Base-by-base conservation (phyloP, 1,140 invertebrate genomes). In the Calliphora vicina region DNA sequence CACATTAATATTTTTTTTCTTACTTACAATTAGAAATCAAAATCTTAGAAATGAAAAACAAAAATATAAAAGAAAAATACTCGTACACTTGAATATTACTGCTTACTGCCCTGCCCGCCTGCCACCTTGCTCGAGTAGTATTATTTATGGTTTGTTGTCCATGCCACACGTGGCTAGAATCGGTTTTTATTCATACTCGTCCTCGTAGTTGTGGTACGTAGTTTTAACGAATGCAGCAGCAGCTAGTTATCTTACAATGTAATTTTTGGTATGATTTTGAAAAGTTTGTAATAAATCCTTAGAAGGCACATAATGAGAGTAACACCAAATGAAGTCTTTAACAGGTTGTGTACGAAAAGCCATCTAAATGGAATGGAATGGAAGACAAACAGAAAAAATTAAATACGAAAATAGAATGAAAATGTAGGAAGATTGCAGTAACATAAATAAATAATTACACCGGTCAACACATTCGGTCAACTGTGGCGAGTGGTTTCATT, bases 231-330 rank as follows among this genome's bases (percentile, higher is more conserved):
- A 5, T 50, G 45, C 12, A 50, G 13, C 45, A 50, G 20, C 20
- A 67, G 61, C 20, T 0, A 35, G 67, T 71, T 23, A 27, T 74
- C 72, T 81, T 83, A 83, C 57, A 83, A 27, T 50, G 81, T 29
- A 80, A 82, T 84, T 82, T 86, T 87, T 85, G 88, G 88, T 85
- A 90, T 88, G 83, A 88, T 85, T 85, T 88, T 87, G 84, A 88
- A 87, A 85, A 88, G 82, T 83, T 85, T 85, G 43, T 89, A 85
- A 88, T 89, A 90, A 87, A 88, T 83, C 84, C 86, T 87, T 83
- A 90, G 84, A 83, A 90, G 87, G 86, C 87, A 89, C 86, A 88
- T 88, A 88, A 89, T 89, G 87, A 90, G 86, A 85, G 88, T 87
- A 84, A 90, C 80, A 84, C 88, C 88, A 84, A 90, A 87, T 84